Percentiles rank a stretch among this genome's conserved stretches.
Evolutionary conservation across 2,797 vertebrate species (phyloP).

Genomic region (Valencia hispanica): DNA sequence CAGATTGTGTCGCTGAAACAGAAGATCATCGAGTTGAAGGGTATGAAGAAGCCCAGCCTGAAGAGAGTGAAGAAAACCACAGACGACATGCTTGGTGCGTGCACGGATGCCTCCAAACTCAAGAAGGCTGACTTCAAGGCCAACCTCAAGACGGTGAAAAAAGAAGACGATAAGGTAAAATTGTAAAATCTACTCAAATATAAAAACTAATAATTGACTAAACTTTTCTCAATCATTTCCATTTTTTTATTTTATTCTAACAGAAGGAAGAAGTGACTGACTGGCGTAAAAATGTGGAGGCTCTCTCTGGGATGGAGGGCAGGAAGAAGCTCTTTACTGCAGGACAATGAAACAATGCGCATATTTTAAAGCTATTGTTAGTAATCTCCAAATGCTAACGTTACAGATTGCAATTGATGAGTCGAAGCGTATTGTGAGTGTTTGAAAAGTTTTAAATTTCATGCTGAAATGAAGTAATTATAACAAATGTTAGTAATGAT

Average conservation of each 20-base stretch:
- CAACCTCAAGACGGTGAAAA: slow-evolving; percentile 86
- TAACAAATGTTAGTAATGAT: slow-evolving; percentile 11
- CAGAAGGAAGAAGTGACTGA: slow-evolving; percentile 82
- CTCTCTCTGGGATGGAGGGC: slow-evolving; percentile 83
- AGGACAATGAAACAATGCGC: slow-evolving; percentile 49
- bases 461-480: slow-evolving; percentile 26
- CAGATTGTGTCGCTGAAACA: slow-evolving; percentile 72
- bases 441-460: slow-evolving; percentile 15
- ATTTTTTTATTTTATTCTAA: background rate
- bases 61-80: slow-evolving; percentile 83
- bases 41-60: slow-evolving; percentile 77
- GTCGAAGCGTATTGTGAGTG: background rate
- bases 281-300: slow-evolving; percentile 83
- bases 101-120: slow-evolving; percentile 69
- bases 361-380: background rate
- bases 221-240: background rate
- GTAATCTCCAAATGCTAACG: background rate
- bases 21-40: slow-evolving; percentile 81
- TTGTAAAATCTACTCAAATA: background rate
- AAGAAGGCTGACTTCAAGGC: slow-evolving; percentile 83
- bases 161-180: slow-evolving; percentile 84
- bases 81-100: slow-evolving; percentile 81
- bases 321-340: slow-evolving; percentile 81
- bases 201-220: background rate
- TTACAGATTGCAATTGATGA: background rate